Evolutionary conservation across 2,113 vertebrate genomes (phyloP), one percentile per base, ranked within the genome.

Genomic region (Drymodes brunneopygia): DNA sequence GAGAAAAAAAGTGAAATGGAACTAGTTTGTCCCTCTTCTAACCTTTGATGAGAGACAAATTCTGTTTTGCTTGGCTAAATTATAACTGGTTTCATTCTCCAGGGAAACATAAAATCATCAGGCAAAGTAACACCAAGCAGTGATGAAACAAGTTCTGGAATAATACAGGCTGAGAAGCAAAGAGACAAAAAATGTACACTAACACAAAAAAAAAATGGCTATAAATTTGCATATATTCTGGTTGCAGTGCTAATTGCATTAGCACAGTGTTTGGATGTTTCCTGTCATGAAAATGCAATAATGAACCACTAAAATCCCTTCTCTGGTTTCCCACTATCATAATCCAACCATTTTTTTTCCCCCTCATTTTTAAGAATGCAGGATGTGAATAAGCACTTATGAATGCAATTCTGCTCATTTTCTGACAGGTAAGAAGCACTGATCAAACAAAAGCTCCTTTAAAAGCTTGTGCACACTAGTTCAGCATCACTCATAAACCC

Each of bases 371-470:
- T 83, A 60, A 91, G 65, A 84, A 80, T 7, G 62, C 58, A 89
- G 84, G 93, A 91, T 95, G 16, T 89, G 89, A 94, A 73, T 92
- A 95, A 97, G 88, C 87, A 88, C 40, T 95, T 81, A 93, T 20
- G 71, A 95, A 96, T 94, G 92, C 80, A 93, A 86, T 64, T 77
- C 73, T 81, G 64, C 60, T 86, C 7, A 1, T 86, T 95, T 95
- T 80, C 85, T 81, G 88, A 70, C 53, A 85, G 90, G 75, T 81
- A 93, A 94, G 56, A 54, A 86, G n/a, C 36, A 88, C 21, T 27
- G 84, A 91, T 81, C 60, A 85, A 87, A 89, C 88, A 86, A 47
- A 42, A 88, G 62, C 50, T 71, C 47, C 57, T 92, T 97, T 88
- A 70, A 78, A 77, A 95, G 58, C 78, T 51, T 94, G 89, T 56